A percentile compares a stretch with the other conserved stretches of the same genome.
phyloP scores from a whole-genome alignment of 2,888 invertebrate species.

The Cephalotes varians region DNA sequence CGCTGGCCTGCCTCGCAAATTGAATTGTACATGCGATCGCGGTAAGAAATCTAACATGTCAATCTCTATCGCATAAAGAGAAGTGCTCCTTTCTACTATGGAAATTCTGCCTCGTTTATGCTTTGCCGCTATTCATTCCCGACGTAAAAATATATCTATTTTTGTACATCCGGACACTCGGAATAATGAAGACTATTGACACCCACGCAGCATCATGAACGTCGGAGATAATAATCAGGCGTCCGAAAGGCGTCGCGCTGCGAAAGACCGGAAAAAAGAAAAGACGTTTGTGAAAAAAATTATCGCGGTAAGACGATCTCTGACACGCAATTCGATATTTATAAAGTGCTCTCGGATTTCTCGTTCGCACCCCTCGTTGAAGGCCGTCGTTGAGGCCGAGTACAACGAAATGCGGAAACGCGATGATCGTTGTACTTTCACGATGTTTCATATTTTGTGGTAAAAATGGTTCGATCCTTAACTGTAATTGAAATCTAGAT shows the following conservation, averaged over 20 bases:
- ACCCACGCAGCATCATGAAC: slow-evolving; percentile 11
- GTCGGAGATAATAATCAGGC: slow-evolving; percentile 19
- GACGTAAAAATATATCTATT: not conserved
- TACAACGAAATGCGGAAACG: not conserved
- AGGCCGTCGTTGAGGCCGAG: no score
- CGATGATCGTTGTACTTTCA: not conserved
- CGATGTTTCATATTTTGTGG: not conserved
- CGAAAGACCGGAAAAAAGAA: slow-evolving; percentile 2
- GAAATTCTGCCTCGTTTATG: not conserved
- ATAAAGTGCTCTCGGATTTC: slow-evolving; percentile 76
- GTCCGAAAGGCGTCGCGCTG: not conserved
- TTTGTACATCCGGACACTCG: not conserved
- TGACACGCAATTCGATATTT: slow-evolving; percentile 78
- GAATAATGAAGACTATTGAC: slow-evolving; percentile 23
- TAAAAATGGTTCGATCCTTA: not conserved
- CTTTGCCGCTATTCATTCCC: not conserved
- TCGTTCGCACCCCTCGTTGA: slow-evolving; percentile 60
- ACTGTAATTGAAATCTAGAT: not conserved
- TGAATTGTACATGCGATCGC: not conserved
- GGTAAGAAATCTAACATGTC: not conserved
- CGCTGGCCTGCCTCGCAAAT: not conserved
- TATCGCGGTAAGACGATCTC: slow-evolving; percentile 77
- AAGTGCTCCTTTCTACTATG: not conserved
- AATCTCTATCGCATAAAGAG: not conserved
- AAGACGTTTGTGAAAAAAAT: slow-evolving; percentile 55